Evolutionary conservation across 2,113 vertebrate species (phyloP), one percentile per base, ranked within the genome.

Genomic region (Anarrhichthys ocellatus): DNA sequence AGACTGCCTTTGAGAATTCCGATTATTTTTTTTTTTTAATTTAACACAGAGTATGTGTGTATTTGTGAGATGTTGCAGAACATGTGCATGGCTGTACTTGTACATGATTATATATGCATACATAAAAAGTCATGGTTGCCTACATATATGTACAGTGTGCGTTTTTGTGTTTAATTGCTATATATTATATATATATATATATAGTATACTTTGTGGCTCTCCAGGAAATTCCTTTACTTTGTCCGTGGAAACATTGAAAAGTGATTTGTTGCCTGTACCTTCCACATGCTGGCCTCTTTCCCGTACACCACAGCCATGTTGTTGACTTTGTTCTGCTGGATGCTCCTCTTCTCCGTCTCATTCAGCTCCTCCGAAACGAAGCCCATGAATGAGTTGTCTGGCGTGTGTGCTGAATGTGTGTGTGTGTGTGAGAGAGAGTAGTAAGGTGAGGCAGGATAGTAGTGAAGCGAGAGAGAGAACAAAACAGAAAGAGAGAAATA

Each of bases 331-430:
- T 95, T 94, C 76, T 93, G 94, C 83, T 95, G 95, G 91, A 99
- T 96, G 82, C 92, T 94, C 61, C 96, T 94, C 93, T 92, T 96
- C 94, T 98, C 97, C 0, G 98, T 98, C 81, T 95, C 93, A 64
- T 97, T 99, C 85, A 99, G 96, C 93, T 98, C 97, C 93, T 99
- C 98, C 0, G 97, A 97, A 89, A 98, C 98, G 0, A 99, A 99
- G 83, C 98, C 98, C 98, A 99, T 99, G 93, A 99, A 99, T 83
- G 98, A 99, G 94, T 99, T 99, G 93, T 99, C 98, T 0, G 98
- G 98, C n/a, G 98, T 99, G 93, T 99, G 98, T 90, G 98, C 98
- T 99, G 93, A 34, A 78, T 38, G 27, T 64, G 63, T 48, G 63
- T 22, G 62, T 70, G 61, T 65, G 66, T 36, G 62, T 17, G 76